phyloP scores from a whole-genome alignment of 2,113 vertebrate genomes.

The Bufo gargarizans region DNA sequence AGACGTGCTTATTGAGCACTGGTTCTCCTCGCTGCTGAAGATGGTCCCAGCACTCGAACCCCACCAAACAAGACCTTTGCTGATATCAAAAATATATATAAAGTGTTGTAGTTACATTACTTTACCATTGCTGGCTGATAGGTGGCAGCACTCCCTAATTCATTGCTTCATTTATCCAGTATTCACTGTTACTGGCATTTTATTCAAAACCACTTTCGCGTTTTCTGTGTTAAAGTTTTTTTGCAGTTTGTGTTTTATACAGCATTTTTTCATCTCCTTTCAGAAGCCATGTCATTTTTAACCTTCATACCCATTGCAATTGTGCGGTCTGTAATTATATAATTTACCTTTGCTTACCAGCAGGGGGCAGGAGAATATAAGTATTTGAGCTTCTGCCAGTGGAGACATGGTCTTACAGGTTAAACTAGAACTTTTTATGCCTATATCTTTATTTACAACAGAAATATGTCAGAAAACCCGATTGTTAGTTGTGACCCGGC shows the following conservation, averaged over 20 bases:
- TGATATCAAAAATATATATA: too few species aligned
- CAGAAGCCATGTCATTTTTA: neutral
- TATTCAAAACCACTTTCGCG: neutral
- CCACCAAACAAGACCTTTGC: too few species aligned
- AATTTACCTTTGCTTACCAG: neutral
- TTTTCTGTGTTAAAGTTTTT: neutral
- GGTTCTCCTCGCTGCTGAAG: too few species aligned
- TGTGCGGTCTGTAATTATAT: too few species aligned
- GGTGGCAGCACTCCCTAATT: neutral
- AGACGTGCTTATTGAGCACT: too few species aligned
- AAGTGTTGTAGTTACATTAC: neutral
- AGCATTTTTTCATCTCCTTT: neutral
- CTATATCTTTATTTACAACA: too few species aligned
- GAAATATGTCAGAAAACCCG: too few species aligned
- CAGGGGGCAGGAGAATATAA: slow-evolving; percentile 14
- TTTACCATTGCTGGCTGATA: neutral
- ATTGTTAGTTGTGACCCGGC: too few species aligned
- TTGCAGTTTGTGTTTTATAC: neutral
- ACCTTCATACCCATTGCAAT: neutral
- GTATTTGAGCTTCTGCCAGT: neutral
- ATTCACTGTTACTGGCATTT: neutral
- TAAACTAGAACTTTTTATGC: too few species aligned
- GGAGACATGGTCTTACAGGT: too few species aligned
- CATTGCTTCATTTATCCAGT: neutral
- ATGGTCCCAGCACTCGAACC: too few species aligned